Percentiles rank a stretch among this genome's conserved stretches.
Evolutionary conservation across 2,113 vertebrate genomes (phyloP).

Genomic region (Rhadina sibilatrix): DNA sequence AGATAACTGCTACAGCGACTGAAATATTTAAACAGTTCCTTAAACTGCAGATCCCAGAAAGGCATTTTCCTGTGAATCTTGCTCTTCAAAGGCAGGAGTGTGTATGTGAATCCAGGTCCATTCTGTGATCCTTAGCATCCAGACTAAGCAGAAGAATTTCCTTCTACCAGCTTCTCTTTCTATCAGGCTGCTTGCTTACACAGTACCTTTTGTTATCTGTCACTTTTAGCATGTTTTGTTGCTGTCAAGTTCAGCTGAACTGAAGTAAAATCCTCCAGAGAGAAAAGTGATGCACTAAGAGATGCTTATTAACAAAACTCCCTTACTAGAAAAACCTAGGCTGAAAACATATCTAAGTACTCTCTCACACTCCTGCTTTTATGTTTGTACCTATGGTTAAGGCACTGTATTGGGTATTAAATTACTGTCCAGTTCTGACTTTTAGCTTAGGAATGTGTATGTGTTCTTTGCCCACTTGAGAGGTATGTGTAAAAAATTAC

Average conservation of each 20-base stretch:
- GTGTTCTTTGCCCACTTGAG: neutral
- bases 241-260: neutral
- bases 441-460: neutral
- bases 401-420: neutral
- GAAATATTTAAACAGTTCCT: neutral
- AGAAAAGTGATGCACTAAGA: neutral
- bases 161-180: neutral
- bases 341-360: neutral
- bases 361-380: neutral
- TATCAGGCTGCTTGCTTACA: neutral
- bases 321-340: neutral
- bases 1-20: neutral
- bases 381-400: neutral
- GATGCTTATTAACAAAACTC: neutral
- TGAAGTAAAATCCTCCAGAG: neutral
- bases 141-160: neutral
- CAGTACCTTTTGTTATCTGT: neutral
- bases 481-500: neutral
- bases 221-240: neutral
- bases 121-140: neutral
- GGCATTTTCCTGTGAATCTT: neutral
- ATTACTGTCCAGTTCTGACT: neutral
- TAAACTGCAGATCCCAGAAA: neutral
- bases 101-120: accelerated
- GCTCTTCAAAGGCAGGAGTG: neutral